Conservation (phyloP, 2,888 invertebrate genomes). For the Odontocolon sp. region DNA sequence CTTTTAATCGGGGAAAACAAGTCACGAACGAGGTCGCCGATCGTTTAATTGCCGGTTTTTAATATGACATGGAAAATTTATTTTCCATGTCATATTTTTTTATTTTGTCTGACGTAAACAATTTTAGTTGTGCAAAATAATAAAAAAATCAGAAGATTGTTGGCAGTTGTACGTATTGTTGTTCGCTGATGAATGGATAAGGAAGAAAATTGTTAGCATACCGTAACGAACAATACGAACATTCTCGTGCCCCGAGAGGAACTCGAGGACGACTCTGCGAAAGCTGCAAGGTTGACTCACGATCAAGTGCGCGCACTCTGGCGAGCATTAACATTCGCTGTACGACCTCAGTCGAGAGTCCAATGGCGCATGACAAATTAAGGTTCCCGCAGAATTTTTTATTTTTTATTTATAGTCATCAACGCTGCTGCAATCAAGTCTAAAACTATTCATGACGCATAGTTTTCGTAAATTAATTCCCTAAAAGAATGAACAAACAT, state of each 20-base stretch:
- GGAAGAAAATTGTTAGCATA: background rate
- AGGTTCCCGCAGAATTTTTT: conserved; percentile 31
- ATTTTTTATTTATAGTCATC: background rate
- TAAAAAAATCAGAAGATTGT: too few relatives aligned
- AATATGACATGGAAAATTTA: background rate
- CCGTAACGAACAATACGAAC: conserved; percentile 19
- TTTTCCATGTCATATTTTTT: too few relatives aligned
- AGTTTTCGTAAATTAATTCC: too few relatives aligned
- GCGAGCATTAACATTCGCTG: conserved; percentile 58
- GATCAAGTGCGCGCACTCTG: conserved; percentile 49
- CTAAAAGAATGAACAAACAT: too few relatives aligned
- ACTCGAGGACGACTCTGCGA: conserved; percentile 55
- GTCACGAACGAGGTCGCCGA: background rate
- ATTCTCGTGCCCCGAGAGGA: conserved; percentile 19
- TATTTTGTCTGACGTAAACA: too few relatives aligned
- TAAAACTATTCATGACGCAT: conserved; percentile 11
- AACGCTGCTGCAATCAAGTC: background rate
- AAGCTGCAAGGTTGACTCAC: conserved; percentile 57
- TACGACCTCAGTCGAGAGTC: conserved; percentile 53
- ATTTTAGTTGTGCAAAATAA: too few relatives aligned
- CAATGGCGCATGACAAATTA: conserved; percentile 55
- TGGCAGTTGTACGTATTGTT: too few relatives aligned
- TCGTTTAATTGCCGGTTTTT: conserved; percentile 3
- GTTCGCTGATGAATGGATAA: too few relatives aligned
- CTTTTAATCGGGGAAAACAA: background rate